These are phyloP conservation scores for Cordylochernes scorpioides DNA, from an alignment of 2,888 invertebrate genomes.

Conservation along the genomic window DNA sequence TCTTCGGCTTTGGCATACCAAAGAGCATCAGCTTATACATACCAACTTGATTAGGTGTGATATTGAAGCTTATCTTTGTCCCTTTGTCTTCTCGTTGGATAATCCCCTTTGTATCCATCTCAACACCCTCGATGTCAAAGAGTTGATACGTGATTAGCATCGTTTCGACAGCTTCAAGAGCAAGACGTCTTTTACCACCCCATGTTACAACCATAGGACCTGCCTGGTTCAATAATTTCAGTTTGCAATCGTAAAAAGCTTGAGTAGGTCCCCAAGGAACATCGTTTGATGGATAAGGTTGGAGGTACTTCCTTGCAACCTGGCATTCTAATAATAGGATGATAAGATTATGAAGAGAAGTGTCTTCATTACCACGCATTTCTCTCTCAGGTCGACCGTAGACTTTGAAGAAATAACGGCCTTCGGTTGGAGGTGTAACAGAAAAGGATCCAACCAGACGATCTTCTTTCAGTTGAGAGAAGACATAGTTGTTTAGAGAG, in stretches of 20 bases:
- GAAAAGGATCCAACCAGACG: constrained; percentile 19
- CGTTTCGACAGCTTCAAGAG: constrained; percentile 12
- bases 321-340: constrained; percentile 17
- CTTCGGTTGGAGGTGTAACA: constrained; percentile 22
- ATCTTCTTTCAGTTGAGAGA: constrained; percentile 17
- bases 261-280: constrained; percentile 19
- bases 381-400: constrained; percentile 18
- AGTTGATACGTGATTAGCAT: constrained; percentile 15
- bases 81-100: constrained; percentile 14
- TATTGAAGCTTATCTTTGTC: constrained; percentile 13
- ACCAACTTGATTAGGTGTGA: constrained; percentile 15
- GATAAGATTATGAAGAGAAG: constrained; percentile 16
- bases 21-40: constrained; percentile 16
- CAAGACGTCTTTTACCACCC: constrained; percentile 17
- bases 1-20: constrained; percentile 16
- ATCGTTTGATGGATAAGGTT: constrained; percentile 16
- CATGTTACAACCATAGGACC: constrained; percentile 17
- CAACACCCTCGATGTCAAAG: constrained; percentile 14
- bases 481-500: constrained; percentile 18
- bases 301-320: constrained; percentile 15
- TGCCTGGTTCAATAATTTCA: constrained; percentile 16
- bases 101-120: constrained; percentile 14
- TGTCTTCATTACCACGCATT: constrained; percentile 14
- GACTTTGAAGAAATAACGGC: constrained; percentile 23
- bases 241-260: constrained; percentile 17